phyloP scores from a whole-genome alignment of 1,140 invertebrate species.

The Dryas iulia region DNA sequence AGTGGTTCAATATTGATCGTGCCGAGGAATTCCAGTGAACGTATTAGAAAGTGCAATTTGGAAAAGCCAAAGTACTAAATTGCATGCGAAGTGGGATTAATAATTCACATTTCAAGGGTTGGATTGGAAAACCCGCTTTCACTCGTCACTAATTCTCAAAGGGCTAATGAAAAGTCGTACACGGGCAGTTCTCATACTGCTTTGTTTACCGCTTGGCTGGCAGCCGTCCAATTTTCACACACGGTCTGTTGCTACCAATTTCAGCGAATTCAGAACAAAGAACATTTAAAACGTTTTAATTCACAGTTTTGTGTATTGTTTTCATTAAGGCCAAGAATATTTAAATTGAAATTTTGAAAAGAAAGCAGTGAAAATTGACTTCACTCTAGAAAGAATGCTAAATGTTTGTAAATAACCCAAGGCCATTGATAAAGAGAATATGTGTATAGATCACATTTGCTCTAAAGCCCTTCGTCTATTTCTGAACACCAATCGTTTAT shows the following conservation, averaged over 20 bases:
- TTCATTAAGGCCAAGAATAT: neutral
- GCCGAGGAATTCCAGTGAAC: slow-evolving; percentile 2
- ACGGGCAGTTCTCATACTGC: slow-evolving; percentile 15
- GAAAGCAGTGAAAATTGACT: neutral
- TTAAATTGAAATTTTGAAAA: neutral
- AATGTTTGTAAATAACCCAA: slow-evolving; percentile 42
- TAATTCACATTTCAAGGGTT: slow-evolving; percentile 23
- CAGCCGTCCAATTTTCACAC: slow-evolving; percentile 58
- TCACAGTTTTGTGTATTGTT: neutral
- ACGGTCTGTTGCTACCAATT: slow-evolving; percentile 50
- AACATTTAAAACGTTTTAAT: slow-evolving; percentile 46
- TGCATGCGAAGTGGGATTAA: slow-evolving; percentile 25
- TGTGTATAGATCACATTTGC: slow-evolving; percentile 23
- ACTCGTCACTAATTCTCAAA: slow-evolving; percentile 30
- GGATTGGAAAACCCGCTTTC: slow-evolving; percentile 33
- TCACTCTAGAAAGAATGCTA: neutral
- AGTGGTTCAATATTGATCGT: neutral
- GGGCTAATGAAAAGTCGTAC: slow-evolving; percentile 35
- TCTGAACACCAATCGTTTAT: slow-evolving; percentile 20
- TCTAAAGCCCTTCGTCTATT: slow-evolving; percentile 32
- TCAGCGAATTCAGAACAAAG: slow-evolving; percentile 54
- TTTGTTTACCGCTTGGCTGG: slow-evolving; percentile 43
- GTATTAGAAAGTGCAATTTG: slow-evolving; percentile 1
- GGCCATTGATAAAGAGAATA: slow-evolving; percentile 31
- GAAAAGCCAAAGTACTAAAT: slow-evolving; percentile 30